Base-by-base conservation (phyloP, 64 coral and sea anemone genomes). In the Actinia tenebrosa region DNA sequence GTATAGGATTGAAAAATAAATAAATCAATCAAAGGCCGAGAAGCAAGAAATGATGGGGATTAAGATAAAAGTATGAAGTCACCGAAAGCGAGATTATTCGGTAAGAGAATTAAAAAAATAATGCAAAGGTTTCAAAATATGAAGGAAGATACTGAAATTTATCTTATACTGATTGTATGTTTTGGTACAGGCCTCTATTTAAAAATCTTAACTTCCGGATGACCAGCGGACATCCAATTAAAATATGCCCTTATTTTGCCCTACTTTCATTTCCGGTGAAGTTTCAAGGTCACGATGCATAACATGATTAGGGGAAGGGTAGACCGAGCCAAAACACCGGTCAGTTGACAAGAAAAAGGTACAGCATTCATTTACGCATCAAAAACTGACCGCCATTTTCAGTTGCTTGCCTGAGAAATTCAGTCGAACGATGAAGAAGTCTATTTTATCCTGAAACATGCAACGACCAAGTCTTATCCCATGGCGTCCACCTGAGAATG, bases 401-500 rank as follows among this genome's bases (percentile, higher is more conserved):
- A 81, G 15, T 81, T 23, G 79, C 8, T 50, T 20, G 79, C 11
- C 50, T 22, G 10, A 81, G 79, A 81, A 81, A 18, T 15, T 52
- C 7, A 53, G 19, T 20, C 15, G 45, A 20, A 25, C 44, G 10
- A 85, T 55, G 56, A 43, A 44, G 83, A 85, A 25, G 22, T 37
- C 53, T 44, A 14, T 45, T 22, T 52, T 16, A 15, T 58, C 80
- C 22, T 83, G 80, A 59, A 85, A 45, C 20, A 85, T 85, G 83
- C 56, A 85, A 59, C 52, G 54, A 54, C 83, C 83, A 26, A 25
- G 53, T 61, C 56, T 85, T 14, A 54, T 85, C 60, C 83, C 44
- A 19, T 85, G 83, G 83, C 53, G 54, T 58, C 83, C 83, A 53
- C 56, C 83, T 42, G 83, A 85, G 60, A 85, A 85, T 26, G 83